A percentile compares a stretch with the other conserved stretches of the same genome.
These are phyloP conservation scores for Athalia rosae DNA, from an alignment of 2,888 invertebrate genomes.

Conservation along the genomic window DNA sequence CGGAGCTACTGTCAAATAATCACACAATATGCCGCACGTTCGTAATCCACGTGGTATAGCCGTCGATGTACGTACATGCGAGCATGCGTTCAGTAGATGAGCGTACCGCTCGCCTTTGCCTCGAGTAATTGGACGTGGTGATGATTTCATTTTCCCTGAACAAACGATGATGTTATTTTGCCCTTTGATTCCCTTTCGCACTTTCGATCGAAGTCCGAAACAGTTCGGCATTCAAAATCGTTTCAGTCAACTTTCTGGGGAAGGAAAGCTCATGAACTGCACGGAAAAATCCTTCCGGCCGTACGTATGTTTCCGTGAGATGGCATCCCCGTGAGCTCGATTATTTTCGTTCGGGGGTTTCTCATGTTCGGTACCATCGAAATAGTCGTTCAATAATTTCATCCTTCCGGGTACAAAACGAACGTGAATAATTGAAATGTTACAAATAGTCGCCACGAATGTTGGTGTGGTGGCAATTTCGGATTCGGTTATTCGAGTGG, in stretches of 20 bases:
- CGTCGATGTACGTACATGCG: not conserved
- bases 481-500: too few species aligned
- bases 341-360: slow-evolving; percentile 1
- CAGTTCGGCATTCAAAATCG: slow-evolving; percentile 31
- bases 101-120: not conserved
- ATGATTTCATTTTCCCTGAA: slow-evolving; percentile 31
- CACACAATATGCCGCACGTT: not conserved
- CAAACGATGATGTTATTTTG: slow-evolving; percentile 14
- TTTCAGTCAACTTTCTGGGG: slow-evolving; percentile 26
- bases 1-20: not conserved
- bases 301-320: slow-evolving; percentile 16
- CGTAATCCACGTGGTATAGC: too few species aligned
- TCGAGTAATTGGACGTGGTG: slow-evolving; percentile 15
- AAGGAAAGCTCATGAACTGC: slow-evolving; percentile 13
- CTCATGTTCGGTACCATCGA: not conserved
- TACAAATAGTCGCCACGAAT: too few species aligned
- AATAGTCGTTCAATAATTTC: not conserved
- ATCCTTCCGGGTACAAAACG: not conserved
- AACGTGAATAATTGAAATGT: too few species aligned
- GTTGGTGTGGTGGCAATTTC: too few species aligned
- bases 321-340: slow-evolving; percentile 21
- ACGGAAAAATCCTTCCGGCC: slow-evolving; percentile 28
- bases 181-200: too few species aligned
- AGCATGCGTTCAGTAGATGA: slow-evolving; percentile 1
- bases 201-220: slow-evolving; percentile 24